Percentiles rank a stretch among this genome's conserved stretches.
These are phyloP conservation scores for Caenorhabditis latens DNA, from an alignment of 1,140 invertebrate genomes.

Conservation along the genomic window DNA sequence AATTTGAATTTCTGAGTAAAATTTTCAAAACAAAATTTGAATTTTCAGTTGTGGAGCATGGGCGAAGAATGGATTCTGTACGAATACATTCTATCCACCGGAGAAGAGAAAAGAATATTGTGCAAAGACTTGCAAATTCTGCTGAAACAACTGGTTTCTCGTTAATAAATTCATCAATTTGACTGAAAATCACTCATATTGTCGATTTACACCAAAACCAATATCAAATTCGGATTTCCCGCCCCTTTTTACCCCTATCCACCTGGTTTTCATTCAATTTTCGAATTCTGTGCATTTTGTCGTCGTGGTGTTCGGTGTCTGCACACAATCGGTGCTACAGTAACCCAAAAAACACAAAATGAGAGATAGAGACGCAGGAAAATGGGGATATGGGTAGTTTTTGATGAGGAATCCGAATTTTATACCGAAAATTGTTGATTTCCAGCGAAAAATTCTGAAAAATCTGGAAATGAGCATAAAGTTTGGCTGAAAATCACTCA, in stretches of 20 bases:
- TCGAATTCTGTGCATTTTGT: too few species aligned
- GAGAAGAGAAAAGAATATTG: slow-evolving; percentile 42
- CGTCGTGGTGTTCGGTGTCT: too few species aligned
- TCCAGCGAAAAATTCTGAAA: too few species aligned
- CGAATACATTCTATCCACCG: slow-evolving; percentile 46
- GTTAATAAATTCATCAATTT: not conserved
- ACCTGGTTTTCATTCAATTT: too few species aligned
- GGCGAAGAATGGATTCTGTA: slow-evolving; percentile 41
- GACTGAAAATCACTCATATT: not conserved
- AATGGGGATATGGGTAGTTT: too few species aligned
- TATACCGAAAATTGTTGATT: too few species aligned
- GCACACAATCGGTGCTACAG: too few species aligned
- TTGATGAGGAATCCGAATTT: too few species aligned
- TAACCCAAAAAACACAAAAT: too few species aligned
- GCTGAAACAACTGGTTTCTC: not conserved
- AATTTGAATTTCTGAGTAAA: not conserved
- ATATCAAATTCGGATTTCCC: not conserved
- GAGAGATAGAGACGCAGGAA: too few species aligned
- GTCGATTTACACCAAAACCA: not conserved
- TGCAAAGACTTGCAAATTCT: slow-evolving; percentile 24
- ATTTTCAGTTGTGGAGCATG: slow-evolving; percentile 20
- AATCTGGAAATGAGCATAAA: not conserved
- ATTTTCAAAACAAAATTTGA: not conserved
- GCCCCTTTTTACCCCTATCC: too few species aligned
- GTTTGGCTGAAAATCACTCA: not conserved